A percentile compares a stretch with the other conserved stretches of the same genome.
Conservation (phyloP, 2,888 invertebrate genomes). For the Rhagophthalmus giganteus region DNA sequence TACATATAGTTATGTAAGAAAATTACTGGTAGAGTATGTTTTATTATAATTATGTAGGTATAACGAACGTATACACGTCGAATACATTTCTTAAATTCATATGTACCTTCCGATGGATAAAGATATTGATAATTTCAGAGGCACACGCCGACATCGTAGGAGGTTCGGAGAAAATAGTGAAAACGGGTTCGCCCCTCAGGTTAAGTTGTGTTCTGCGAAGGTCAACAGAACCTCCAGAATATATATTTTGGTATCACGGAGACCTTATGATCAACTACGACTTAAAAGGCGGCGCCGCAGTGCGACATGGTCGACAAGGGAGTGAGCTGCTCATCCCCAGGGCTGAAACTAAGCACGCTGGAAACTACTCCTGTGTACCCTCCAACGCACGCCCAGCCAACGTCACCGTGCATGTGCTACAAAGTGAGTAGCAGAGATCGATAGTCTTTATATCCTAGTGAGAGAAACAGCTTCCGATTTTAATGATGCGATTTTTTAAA, state of each 20-base stretch:
- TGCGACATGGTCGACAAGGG: conserved; percentile 55
- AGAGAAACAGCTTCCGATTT: conserved; percentile 5
- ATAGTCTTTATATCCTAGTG: too few relatives aligned
- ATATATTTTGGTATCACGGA: conserved; percentile 83
- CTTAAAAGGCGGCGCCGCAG: conserved; percentile 63
- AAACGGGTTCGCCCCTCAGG: conserved; percentile 71
- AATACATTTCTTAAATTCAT: too few relatives aligned
- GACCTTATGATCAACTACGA: conserved; percentile 86
- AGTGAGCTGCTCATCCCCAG: conserved; percentile 58
- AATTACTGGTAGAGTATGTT: too few relatives aligned
- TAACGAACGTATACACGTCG: too few relatives aligned
- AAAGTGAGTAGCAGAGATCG: conserved; percentile 27
- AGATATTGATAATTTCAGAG: conserved; percentile 56
- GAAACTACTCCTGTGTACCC: conserved; percentile 80
- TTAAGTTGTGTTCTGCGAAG: conserved; percentile 70
- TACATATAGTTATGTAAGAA: too few relatives aligned
- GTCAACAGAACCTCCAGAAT: conserved; percentile 70
- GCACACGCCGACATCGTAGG: conserved; percentile 73
- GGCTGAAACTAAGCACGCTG: conserved; percentile 66
- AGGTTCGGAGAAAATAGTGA: conserved; percentile 70
- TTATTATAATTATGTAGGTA: too few relatives aligned
- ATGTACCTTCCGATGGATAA: too few relatives aligned
- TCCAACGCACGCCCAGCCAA: conserved; percentile 76
- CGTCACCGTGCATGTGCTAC: conserved; percentile 69
- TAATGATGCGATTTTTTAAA: conserved; percentile 12